Base-by-base conservation (phyloP, 2,113 vertebrate species). In the Gallinago jamesoni region DNA sequence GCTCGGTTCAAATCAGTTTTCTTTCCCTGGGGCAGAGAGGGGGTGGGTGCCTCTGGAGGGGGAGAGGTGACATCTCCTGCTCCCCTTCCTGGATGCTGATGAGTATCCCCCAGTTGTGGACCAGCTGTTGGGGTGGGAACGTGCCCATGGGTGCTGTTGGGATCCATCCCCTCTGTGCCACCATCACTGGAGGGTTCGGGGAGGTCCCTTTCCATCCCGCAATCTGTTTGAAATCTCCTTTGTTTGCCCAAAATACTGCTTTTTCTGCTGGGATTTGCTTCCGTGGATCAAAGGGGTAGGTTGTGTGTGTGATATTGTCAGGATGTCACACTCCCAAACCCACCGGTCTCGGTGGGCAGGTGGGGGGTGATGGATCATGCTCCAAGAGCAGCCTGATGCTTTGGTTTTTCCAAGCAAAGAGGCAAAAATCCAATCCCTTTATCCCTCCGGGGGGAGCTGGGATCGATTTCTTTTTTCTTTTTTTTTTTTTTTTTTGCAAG, bases 1-100 rank as follows among this genome's bases (percentile, higher is more conserved):
- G 55, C 78, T 69, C n/a, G 0, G 10, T 6, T 8, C 33, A 13
- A 1, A 21, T 3, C 52, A 1, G 0, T 21, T 22, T 33, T 45
- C 27, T n/a, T 18, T 56, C 35, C 83, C 16, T 17, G 1, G 4
- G 14, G 22, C 6, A 11, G 47, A 23, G 24, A 48, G 4, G 3
- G 0, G 1, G 20, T 0, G 12, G 41, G 24, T 25, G 18, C 10
- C 67, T 31, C 53, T 33, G 24, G 4, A 18, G 47, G 6, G 35
- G 74, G 76, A 88, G 57, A 14, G 45, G 60, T 9, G 70, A 23
- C 35, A 64, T 41, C 19, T 68, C 37, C 43, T 56, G 66, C 45
- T 37, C 31, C 17, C 11, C 92, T 82, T 25, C 28, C 27, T 1
- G 1, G 50, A 4, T 43, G 31, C 64, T 90, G 43, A 84, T 0